A percentile compares a stretch with the other conserved stretches of the same genome.
Evolutionary conservation across 2,797 vertebrate genomes (phyloP).

Genomic region (Melanotaenia trifasciata): DNA sequence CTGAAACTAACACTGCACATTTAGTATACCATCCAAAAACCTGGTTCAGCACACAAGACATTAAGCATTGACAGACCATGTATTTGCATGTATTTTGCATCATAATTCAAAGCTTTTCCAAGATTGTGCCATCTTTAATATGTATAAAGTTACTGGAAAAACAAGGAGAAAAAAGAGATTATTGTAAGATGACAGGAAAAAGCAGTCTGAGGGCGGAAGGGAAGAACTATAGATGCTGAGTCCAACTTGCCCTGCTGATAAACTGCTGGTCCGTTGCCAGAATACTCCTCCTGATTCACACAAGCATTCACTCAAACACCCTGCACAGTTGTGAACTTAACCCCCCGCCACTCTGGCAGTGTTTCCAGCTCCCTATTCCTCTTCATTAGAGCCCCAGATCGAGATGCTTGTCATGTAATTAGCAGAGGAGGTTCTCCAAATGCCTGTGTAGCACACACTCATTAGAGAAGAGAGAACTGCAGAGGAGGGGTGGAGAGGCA

Average conservation of each 20-base stretch:
- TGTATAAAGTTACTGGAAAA: slow-evolving; percentile 15
- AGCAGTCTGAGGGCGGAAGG: slow-evolving; percentile 45
- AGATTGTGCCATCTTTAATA: slow-evolving; percentile 8
- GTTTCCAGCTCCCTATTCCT: slow-evolving; percentile 71
- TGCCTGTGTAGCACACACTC: slow-evolving; percentile 72
- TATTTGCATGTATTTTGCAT: slow-evolving; percentile 18
- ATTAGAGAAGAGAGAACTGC: slow-evolving; percentile 68
- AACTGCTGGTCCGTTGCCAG: slow-evolving; percentile 76
- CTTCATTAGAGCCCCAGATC: slow-evolving; percentile 83
- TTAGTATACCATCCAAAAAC: neutral
- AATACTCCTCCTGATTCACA: slow-evolving; percentile 44
- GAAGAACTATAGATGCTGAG: slow-evolving; percentile 60
- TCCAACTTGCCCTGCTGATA: slow-evolving; percentile 76
- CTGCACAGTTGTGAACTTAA: slow-evolving; percentile 26
- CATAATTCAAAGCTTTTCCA: slow-evolving; percentile 26
- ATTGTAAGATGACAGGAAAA: slow-evolving; percentile 57
- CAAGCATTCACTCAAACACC: slow-evolving; percentile 30
- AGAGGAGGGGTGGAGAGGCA: slow-evolving; percentile 52
- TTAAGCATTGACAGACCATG: neutral
- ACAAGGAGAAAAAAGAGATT: neutral
- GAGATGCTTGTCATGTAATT: slow-evolving; percentile 82
- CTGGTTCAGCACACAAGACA: neutral
- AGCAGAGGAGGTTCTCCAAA: slow-evolving; percentile 74
- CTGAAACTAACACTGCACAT: slow-evolving; percentile 7
- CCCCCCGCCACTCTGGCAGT: slow-evolving; percentile 57